Base-by-base conservation (phyloP, 2,888 invertebrate genomes). In the Agrotis exclamationis region DNA sequence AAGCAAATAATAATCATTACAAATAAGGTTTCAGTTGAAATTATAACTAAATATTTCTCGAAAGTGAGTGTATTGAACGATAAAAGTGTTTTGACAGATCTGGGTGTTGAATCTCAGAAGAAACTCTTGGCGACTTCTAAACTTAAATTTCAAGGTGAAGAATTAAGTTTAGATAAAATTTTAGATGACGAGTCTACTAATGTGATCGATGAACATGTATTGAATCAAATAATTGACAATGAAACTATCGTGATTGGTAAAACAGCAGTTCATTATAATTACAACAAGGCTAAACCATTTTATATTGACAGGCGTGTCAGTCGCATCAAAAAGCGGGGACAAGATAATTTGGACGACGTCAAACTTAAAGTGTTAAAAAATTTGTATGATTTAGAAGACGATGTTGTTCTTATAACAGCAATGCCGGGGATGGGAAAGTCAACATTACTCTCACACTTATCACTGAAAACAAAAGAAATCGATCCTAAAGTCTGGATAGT, bases 391-490 rank as follows among this genome's bases (percentile, higher is more conserved):
- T 64, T 80, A 54, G n/a, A 74, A 28, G 59, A 70, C 3, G 28
- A 74, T 1, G 7, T 67, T 47, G 79, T 75, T 6, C 58, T 80
- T 22, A 44, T 83, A 58, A 63, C 60, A 48, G 83, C 66, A 5
- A 39, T 58, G 50, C 58, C 70, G 0, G 85, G 86, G 0, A 84
- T 86, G 86, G 85, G 85, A 9, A 86, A 80, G 63, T 84, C 85
- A n/a, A 83, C 73, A n/a, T 28, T 85, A 3, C 70, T 85, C 0
- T 80, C 77, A 0, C 76, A 80, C n/a, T 63, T 85, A 44, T 74
- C 85, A 11, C n/a, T 74, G 0, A 70, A 67, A 22, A 80, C 86
- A 14, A 84, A 80, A 48, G 39, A 72, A 47, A 0, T 39, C 0
- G 47, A 76, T 48, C 73, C 75, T 13, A 47, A 56, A 0, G 28